Base-by-base conservation (phyloP, 2,113 vertebrate species). In the Entelurus aequoreus region DNA sequence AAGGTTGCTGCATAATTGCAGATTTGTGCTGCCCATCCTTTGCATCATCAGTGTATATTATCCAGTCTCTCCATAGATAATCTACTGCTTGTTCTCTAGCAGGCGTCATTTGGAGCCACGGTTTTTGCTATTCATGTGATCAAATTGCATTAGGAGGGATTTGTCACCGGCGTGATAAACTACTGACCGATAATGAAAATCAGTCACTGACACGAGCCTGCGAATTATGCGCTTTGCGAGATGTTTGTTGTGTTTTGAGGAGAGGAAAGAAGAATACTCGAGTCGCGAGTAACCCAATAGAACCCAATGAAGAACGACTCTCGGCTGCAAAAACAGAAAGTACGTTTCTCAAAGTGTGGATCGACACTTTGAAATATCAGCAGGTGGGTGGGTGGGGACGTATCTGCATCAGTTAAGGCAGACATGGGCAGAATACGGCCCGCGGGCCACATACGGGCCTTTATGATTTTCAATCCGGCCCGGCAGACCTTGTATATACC, bases 141-240 rank as follows among this genome's bases (percentile, higher is more conserved):
- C 69, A 85, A 86, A 88, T 75, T 79, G 82, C 54, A 81, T 89
- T 85, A 82, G 84, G 74, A 72, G 48, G 68, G 75, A 82, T 85
- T 86, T 86, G 67, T 68, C 50, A 14, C 47, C 58, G 75, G 51
- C 65, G 85, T 86, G 81, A 90, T 86, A 82, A 86, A 89, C 80
- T 76, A 71, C 78, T 81, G 86, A 79, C 78, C 77, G 59, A 53
- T 78, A 83, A 87, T 87, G 68, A 74, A 81, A 81, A 88, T 83
- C 79, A 81, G 81, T 84, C 84, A 83, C 66, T 36, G 66, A 72
- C 64, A 63, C 86, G 85, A 84, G 85, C 75, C 81, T 49, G 66
- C 75, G 84, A 84, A 85, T 84, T 76, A 68, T 65, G 49, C 40
- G 61, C 65, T 65, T 71, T 75, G 76, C 54, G 63, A 66, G 48